These are phyloP conservation scores for Enteromius radiatus DNA, from an alignment of 2,797 vertebrate species.

Conservation along the genomic window DNA sequence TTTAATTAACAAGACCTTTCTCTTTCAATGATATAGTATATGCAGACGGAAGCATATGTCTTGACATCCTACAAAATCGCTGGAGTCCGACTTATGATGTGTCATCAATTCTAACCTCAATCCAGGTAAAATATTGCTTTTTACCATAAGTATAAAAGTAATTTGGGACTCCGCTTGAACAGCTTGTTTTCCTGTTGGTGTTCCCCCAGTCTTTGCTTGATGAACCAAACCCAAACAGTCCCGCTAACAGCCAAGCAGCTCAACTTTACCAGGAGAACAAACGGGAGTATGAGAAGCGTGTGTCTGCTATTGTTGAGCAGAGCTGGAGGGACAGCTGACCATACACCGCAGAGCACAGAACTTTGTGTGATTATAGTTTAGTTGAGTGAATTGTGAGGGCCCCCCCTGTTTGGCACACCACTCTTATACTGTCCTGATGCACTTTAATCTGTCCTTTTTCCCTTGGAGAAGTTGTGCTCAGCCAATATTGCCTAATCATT, in stretches of 20 bases:
- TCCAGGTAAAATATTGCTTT: slow-evolving; percentile 83
- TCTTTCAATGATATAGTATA: slow-evolving; percentile 80
- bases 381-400: slow-evolving; percentile 45
- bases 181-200: not conserved
- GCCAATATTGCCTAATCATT: slow-evolving; percentile 45
- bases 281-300: slow-evolving; percentile 97
- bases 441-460: slow-evolving; percentile 47
- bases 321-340: slow-evolving; percentile 99
- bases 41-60: slow-evolving; percentile 98
- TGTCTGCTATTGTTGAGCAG: slow-evolving; percentile 98
- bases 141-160: not conserved
- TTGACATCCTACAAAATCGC: slow-evolving; percentile 98
- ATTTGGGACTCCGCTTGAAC: not conserved
- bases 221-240: slow-evolving; percentile 98
- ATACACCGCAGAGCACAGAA: slow-evolving; percentile 32
- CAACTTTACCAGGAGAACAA: slow-evolving; percentile 99
- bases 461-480: slow-evolving; percentile 26
- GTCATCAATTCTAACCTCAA: slow-evolving; percentile 98
- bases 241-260: slow-evolving; percentile 97
- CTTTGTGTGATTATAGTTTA: slow-evolving; percentile 59
- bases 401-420: slow-evolving; percentile 4
- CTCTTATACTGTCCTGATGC: slow-evolving; percentile 37
- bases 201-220: slow-evolving; percentile 90
- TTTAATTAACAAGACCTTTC: not conserved
- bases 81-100: slow-evolving; percentile 99